Evolutionary conservation across 1,140 invertebrate species (phyloP), one percentile per base, ranked within the genome.

Genomic region (Colletes latitarsis): DNA sequence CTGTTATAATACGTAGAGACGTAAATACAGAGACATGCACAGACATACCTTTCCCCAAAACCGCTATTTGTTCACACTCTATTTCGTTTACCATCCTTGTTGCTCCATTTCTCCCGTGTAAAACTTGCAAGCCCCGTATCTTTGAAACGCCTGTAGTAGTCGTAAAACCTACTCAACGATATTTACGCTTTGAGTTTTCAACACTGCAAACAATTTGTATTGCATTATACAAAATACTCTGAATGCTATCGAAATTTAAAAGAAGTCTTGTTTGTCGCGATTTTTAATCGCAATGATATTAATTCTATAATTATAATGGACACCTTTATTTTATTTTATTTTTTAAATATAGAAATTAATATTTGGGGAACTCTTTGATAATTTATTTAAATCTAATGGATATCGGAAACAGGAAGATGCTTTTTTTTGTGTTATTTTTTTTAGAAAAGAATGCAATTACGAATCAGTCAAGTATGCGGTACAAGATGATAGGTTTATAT

Each of bases 21-120:
- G 41, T 73, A 79, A 64, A 81, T 88, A 82, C 75, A 87, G 84
- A 85, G 83, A 86, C 77, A 82, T 77, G 82, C 84, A 80, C 76
- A 70, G 84, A 86, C 81, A 82, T 64, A 81, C 63, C 77, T 55
- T 39, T 81, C 64, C 78, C 58, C n/a, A 39, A n/a, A 76, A 75
- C 78, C 78, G 78, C 41, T 81, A 49, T 69, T 76, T 74, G 55
- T 84, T 84, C 63, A 82, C 58, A 77, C 83, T 84, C 74, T 84
- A 17, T 84, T 84, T 85, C 73, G 53, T 84, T 85, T 74, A 72
- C 68, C 78, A 41, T 67, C 68, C 71, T 55, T 21, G 15, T 78
- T 49, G 76, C 52, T 80, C 77, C 77, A 46, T 39, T 66, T 52
- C 21, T 52, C 62, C 71, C 4, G 0, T 66, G 52, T 53, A 64